These are phyloP conservation scores for Drosophila prosaltans DNA, from an alignment of 1,140 invertebrate species.

Conservation along the genomic window DNA sequence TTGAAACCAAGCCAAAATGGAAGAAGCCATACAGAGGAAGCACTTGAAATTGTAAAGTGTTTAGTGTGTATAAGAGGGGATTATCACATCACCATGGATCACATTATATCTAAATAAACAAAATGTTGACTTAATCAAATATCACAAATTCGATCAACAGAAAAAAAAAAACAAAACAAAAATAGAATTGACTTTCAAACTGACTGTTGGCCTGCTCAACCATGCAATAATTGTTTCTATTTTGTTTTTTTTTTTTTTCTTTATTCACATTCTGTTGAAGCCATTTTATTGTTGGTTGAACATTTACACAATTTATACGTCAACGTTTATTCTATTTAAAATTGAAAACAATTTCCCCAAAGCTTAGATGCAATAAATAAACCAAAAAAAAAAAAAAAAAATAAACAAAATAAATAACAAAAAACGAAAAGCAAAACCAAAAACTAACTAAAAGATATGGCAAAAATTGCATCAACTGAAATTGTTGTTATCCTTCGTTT, in stretches of 20 bases:
- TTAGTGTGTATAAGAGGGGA: background rate
- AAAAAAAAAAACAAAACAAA: background rate
- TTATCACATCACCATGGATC: conserved; percentile 5
- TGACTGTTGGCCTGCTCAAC: conserved; percentile 32
- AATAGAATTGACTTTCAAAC: background rate
- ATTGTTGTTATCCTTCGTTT: conserved; percentile 65
- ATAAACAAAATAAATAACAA: conserved; percentile 26
- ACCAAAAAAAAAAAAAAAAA: conserved; percentile 29
- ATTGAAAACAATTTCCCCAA: conserved; percentile 70
- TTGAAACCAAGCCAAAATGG: conserved; percentile 1
- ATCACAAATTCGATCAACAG: background rate
- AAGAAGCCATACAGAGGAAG: conserved; percentile 15
- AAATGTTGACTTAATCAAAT: conserved; percentile 11
- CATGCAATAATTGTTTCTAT: conserved; percentile 67
- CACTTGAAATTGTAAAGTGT: conserved; percentile 17
- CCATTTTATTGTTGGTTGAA: conserved; percentile 70
- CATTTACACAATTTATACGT: conserved; percentile 77
- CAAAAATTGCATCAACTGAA: conserved; percentile 62
- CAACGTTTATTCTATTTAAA: conserved; percentile 79
- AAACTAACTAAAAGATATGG: conserved; percentile 40
- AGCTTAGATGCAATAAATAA: conserved; percentile 53
- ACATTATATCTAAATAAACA: background rate
- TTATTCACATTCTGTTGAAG: conserved; percentile 36
- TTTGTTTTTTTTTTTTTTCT: conserved; percentile 49
- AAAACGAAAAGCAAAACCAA: conserved; percentile 40